Conservation (phyloP, 92 coral and sea anemone genomes). For the Epizoanthus ramosus region DNA sequence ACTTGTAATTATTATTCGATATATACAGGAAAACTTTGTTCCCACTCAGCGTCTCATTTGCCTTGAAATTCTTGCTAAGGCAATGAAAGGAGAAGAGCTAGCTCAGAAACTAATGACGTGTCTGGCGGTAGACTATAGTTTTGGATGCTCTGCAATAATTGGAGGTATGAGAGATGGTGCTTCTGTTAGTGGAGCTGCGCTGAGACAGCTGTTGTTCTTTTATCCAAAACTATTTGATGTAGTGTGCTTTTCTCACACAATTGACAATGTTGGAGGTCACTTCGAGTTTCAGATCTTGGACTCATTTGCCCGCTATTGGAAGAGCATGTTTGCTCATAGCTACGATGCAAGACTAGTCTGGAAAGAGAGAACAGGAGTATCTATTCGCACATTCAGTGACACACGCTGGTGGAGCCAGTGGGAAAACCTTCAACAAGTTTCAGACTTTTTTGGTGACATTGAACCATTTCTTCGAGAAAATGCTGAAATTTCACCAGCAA, state of each 20-base stretch:
- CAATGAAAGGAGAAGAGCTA: slow-evolving; percentile 57
- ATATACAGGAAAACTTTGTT: slow-evolving; percentile 44
- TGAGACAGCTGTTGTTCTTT: slow-evolving; percentile 54
- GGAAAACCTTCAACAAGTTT: no score
- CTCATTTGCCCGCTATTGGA: slow-evolving; percentile 25
- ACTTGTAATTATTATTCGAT: slow-evolving; percentile 38
- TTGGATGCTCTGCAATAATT: slow-evolving; percentile 35
- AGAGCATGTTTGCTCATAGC: slow-evolving; percentile 34
- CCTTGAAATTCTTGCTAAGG: slow-evolving; percentile 55
- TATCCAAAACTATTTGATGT: slow-evolving; percentile 51
- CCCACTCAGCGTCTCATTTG: slow-evolving; percentile 60
- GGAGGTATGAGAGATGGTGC: slow-evolving; percentile 57
- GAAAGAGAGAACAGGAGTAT: slow-evolving; percentile 32
- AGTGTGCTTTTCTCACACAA: slow-evolving; percentile 10
- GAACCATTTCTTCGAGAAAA: no score
- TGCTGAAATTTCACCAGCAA: no score
- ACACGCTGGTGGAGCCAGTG: slow-evolving; percentile 43
- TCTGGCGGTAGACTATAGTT: slow-evolving; percentile 51
- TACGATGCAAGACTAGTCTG: slow-evolving; percentile 37
- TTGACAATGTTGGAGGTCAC: slow-evolving; percentile 25
- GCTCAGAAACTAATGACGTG: slow-evolving; percentile 52
- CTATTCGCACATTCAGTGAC: slow-evolving; percentile 9
- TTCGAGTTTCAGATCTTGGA: slow-evolving; percentile 28
- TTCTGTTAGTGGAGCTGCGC: slow-evolving; percentile 50
- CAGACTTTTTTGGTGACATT: no score